Conservation (phyloP, 1,140 invertebrate genomes). For the Heliconius nattereri region DNA sequence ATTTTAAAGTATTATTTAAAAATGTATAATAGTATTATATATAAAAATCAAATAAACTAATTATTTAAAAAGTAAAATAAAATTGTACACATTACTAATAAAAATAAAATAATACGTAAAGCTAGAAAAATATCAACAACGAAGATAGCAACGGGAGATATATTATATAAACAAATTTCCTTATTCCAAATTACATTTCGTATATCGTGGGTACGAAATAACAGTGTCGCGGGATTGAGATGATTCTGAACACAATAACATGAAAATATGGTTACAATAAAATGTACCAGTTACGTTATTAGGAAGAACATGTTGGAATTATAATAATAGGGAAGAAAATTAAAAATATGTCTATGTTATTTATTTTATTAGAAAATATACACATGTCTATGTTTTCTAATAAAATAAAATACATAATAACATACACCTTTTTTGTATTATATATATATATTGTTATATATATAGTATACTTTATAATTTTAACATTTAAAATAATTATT, state of each 20-base stretch:
- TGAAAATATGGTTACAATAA: slow-evolving; percentile 23
- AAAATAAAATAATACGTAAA: not conserved
- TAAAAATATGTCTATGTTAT: too few species aligned
- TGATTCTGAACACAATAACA: slow-evolving; percentile 20
- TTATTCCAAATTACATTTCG: slow-evolving; percentile 13
- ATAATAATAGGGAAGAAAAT: not conserved
- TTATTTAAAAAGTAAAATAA: not conserved
- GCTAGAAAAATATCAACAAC: not conserved
- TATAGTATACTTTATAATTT: too few species aligned
- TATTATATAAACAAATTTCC: slow-evolving; percentile 9
- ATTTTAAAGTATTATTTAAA: too few species aligned
- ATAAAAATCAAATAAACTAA: not conserved
- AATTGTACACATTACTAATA: not conserved
- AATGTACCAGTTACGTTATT: slow-evolving; percentile 20
- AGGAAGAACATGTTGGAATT: not conserved
- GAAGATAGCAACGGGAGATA: not conserved
- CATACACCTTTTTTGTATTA: too few species aligned
- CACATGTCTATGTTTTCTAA: too few species aligned
- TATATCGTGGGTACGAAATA: slow-evolving; percentile 4
- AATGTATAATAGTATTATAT: too few species aligned
- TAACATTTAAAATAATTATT: too few species aligned
- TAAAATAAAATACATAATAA: too few species aligned
- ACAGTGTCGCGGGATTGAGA: not conserved
- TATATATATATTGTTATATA: too few species aligned
- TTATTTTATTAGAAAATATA: too few species aligned